Conservation (phyloP, 2,113 vertebrate genomes). For the Mixornis gularis region DNA sequence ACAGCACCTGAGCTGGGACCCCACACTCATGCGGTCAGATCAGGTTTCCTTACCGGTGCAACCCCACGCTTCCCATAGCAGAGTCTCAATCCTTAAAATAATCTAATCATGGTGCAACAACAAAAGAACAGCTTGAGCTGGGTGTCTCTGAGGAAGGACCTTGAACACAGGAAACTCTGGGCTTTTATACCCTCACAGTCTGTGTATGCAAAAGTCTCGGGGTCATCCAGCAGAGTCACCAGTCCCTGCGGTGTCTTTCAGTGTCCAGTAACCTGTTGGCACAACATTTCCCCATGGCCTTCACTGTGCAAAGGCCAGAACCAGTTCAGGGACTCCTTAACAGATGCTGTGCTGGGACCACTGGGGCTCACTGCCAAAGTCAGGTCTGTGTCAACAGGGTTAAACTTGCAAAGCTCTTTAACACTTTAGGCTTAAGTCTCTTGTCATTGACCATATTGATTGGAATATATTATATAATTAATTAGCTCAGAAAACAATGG, state of each 20-base stretch:
- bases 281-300: not conserved
- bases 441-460: not conserved
- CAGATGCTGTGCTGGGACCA: not conserved
- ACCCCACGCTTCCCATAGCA: not conserved
- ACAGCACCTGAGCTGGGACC: not conserved
- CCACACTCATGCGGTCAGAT: not conserved
- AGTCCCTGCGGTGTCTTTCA: not conserved
- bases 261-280: not conserved
- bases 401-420: not conserved
- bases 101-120: not conserved
- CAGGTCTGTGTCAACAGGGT: not conserved
- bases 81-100: not conserved
- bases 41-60: rapidly evolving
- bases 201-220: rapidly evolving
- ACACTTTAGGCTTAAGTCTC: not conserved
- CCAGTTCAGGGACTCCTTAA: not conserved
- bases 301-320: not conserved
- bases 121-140: not conserved
- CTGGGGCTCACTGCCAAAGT: not conserved
- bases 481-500: not conserved
- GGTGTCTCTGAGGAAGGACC: not conserved
- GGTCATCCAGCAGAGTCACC: not conserved
- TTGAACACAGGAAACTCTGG: rapidly evolving
- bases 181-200: not conserved
- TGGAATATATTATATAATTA: not conserved